Percentiles rank a stretch among this genome's conserved stretches.
Evolutionary conservation across 1,140 invertebrate genomes (phyloP).

Genomic region (Caenorhabditis inopinata): DNA sequence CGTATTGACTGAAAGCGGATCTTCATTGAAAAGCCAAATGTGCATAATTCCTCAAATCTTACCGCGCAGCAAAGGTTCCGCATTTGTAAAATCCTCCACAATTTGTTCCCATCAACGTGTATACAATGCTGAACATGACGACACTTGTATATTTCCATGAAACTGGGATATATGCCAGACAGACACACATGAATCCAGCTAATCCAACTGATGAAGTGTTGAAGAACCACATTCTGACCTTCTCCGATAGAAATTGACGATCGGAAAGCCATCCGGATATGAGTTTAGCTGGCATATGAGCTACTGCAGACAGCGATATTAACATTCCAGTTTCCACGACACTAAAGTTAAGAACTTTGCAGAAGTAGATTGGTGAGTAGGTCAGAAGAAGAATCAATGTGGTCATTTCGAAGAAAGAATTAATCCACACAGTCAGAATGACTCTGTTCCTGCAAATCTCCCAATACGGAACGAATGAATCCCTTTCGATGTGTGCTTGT

Average conservation of each 20-base stretch:
- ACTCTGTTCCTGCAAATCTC: constrained; percentile 37
- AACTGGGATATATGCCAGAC: constrained; percentile 54
- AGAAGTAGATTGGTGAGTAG: constrained; percentile 43
- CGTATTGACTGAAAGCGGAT: constrained; percentile 46
- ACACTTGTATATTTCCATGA: constrained; percentile 40
- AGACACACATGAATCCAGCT: constrained; percentile 51
- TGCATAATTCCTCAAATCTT: no score
- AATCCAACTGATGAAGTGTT: constrained; percentile 55
- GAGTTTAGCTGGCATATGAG: constrained; percentile 40
- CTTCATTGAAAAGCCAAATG: no score
- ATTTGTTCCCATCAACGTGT: constrained; percentile 53
- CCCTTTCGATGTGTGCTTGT: constrained; percentile 41
- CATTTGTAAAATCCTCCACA: constrained; percentile 60
- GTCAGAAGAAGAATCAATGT: constrained; percentile 36
- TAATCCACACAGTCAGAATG: constrained; percentile 41
- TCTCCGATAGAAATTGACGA: constrained; percentile 43
- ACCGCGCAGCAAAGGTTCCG: constrained; percentile 54
- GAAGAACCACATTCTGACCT: constrained; percentile 56
- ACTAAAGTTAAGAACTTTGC: constrained; percentile 30
- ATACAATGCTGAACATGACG: constrained; percentile 49
- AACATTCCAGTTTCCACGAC: constrained; percentile 36
- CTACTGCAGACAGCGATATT: constrained; percentile 17
- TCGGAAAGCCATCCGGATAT: constrained; percentile 36
- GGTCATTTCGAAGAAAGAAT: constrained; percentile 43
- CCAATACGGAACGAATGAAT: constrained; percentile 45